A percentile compares a stretch with the other conserved stretches of the same genome.
Conservation (phyloP, 2,113 vertebrate genomes). For the Orycteropus afer region DNA sequence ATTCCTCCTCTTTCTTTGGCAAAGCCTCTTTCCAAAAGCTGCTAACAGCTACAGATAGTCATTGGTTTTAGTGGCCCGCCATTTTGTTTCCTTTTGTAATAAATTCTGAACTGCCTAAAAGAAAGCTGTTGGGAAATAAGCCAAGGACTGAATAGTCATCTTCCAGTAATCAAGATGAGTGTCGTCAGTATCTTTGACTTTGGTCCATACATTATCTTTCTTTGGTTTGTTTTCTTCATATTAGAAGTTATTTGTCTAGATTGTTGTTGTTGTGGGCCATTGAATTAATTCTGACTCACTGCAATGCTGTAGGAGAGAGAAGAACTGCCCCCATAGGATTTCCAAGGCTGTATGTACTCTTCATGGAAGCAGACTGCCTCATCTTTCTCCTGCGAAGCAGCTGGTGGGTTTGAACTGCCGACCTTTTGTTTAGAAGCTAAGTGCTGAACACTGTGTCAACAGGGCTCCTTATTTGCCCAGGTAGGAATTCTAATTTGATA, state of each 20-base stretch:
- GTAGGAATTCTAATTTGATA: neutral
- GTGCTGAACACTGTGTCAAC: neutral
- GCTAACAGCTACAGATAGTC: neutral
- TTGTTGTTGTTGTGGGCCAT: neutral
- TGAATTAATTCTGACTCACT: neutral
- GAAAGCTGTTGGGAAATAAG: neutral
- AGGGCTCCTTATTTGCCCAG: neutral
- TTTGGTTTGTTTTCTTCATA: neutral
- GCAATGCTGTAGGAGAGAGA: neutral
- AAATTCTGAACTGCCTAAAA: slow-evolving; percentile 14
- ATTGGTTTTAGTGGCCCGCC: neutral
- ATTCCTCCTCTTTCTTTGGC: neutral
- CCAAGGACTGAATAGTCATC: neutral
- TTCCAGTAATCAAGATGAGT: neutral
- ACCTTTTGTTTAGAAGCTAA: neutral
- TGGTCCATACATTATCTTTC: neutral
- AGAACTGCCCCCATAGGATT: neutral
- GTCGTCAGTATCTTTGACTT: neutral
- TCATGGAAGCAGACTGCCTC: neutral
- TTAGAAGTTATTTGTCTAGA: neutral
- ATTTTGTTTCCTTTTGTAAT: slow-evolving; percentile 43
- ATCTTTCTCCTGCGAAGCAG: neutral
- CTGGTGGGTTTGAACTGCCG: neutral
- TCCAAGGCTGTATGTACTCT: neutral
- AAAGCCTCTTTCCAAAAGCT: neutral